A percentile compares a stretch with the other conserved stretches of the same genome.
Conservation (phyloP, 2,113 vertebrate genomes). For the Merops nubicus region DNA sequence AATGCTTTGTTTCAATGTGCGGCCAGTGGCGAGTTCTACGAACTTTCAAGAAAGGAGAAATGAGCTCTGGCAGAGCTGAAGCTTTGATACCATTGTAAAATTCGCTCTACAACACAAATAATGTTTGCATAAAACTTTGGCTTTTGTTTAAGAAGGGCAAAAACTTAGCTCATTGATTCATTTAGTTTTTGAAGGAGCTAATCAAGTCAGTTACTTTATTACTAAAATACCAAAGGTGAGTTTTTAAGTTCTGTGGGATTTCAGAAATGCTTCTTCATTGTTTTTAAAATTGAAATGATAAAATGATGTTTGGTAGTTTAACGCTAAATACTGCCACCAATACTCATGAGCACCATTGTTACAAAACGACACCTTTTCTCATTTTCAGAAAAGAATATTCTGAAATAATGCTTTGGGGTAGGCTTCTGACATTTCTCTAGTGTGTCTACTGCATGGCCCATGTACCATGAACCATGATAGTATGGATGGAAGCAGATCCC, state of each 20-base stretch:
- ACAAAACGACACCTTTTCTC: conserved; percentile 13
- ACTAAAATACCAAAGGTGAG: conserved; percentile 33
- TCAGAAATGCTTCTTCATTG: not conserved
- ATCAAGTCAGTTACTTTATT: not conserved
- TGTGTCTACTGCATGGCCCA: not conserved
- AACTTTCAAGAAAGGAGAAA: not conserved
- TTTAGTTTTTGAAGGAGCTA: not conserved
- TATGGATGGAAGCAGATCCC: not conserved
- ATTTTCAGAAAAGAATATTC: conserved; percentile 7
- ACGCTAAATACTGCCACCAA: conserved; percentile 4
- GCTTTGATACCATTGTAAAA: conserved; percentile 22
- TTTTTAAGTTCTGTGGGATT: not conserved
- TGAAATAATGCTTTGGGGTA: conserved; percentile 44
- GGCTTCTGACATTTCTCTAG: conserved; percentile 39
- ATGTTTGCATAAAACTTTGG: not conserved
- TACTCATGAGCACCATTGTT: not conserved
- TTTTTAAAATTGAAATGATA: conserved; percentile 14
- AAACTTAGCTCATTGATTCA: not conserved
- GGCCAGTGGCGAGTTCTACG: not conserved
- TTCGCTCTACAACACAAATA: not conserved
- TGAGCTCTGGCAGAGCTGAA: not conserved
- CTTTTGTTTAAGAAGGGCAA: not conserved
- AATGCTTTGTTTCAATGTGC: not conserved
- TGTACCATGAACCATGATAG: not conserved
- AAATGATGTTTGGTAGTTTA: not conserved